Base-by-base conservation (phyloP, 2,113 vertebrate species). In the Calypte anna region DNA sequence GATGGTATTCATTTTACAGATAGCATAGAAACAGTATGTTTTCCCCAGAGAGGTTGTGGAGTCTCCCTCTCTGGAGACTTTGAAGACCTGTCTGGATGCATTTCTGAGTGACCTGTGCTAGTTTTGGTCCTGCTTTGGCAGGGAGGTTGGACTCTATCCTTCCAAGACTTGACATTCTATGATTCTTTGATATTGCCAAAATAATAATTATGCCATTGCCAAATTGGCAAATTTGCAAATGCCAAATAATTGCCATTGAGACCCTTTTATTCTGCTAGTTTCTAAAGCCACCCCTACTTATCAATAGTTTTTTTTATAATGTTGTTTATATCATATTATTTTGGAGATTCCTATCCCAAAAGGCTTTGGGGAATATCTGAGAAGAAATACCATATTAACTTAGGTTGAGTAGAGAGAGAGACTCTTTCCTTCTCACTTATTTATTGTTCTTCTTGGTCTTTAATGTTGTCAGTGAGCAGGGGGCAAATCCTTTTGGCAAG, bases 331-430 rank as follows among this genome's bases (percentile, higher is more conserved):
- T n/a, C 12, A n/a, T 50, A 80, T 33, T 44, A 22, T 69, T 70
- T 83, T 63, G 77, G 30, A 74, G 6, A 6, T 90, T 86, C 30
- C 28, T 80, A 8, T 66, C 25, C 6, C 17, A 40, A 69, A 77
- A 55, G 1, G 0, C 70, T 57, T 77, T 7, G 25, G 25, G 10
- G 4, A 77, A 20, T 0, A 1, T 38, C 18, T 86, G 55, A 38
- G 44, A 73, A 66, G 40, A 58, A 66, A 54, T n/a, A 5, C 12
- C 73, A 17, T 31, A 25, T 57, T 43, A 67, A 54, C 31, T 53
- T 33, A 58, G 31, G 12, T 70, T 81, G 43, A 9, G 27, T 22
- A 48, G 27, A 82, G 82, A 82, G 82, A 6, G 4, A 73, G 3
- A 23, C 0, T 2, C 22, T 78, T 68, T 36, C 68, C 6, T 55